Evolutionary conservation across 2,888 invertebrate species (phyloP).

Genomic region (Laspeyria flexula): DNA sequence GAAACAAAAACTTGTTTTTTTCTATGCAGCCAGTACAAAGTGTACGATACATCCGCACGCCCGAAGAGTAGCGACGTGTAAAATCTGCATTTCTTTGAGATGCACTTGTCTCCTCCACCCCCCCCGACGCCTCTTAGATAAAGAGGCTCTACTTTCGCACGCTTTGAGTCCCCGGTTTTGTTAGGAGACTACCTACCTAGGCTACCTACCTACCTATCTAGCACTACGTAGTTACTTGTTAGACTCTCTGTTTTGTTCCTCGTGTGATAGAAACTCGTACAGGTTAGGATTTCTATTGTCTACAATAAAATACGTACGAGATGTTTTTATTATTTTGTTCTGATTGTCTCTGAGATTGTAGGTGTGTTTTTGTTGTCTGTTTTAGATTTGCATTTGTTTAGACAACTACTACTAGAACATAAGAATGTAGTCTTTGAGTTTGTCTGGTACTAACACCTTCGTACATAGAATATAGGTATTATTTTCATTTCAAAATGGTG

Average conservation of each 20-base stretch:
- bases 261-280: conserved; percentile 47
- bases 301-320: conserved; percentile 27
- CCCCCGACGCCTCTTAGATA: conserved; percentile 76
- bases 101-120: conserved; percentile 76
- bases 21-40: conserved; percentile 54
- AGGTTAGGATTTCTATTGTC: conserved; percentile 55
- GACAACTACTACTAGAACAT: too few relatives aligned
- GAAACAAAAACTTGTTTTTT: conserved; percentile 12
- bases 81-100: conserved; percentile 87
- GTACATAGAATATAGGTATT: too few relatives aligned
- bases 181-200: conserved; percentile 60
- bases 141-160: conserved; percentile 82
- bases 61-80: conserved; percentile 85
- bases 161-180: conserved; percentile 82
- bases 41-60: conserved; percentile 74
- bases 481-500: too few relatives aligned
- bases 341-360: not conserved
- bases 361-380: not conserved
- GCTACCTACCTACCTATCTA: too few relatives aligned
- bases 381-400: not conserved
- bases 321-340: not conserved
- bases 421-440: too few relatives aligned
- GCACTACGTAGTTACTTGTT: conserved; percentile 55
- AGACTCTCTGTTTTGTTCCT: conserved; percentile 54
- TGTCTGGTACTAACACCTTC: too few relatives aligned